Evolutionary conservation across 1,140 invertebrate genomes (phyloP).

Genomic region (Drosophila ananassae): DNA sequence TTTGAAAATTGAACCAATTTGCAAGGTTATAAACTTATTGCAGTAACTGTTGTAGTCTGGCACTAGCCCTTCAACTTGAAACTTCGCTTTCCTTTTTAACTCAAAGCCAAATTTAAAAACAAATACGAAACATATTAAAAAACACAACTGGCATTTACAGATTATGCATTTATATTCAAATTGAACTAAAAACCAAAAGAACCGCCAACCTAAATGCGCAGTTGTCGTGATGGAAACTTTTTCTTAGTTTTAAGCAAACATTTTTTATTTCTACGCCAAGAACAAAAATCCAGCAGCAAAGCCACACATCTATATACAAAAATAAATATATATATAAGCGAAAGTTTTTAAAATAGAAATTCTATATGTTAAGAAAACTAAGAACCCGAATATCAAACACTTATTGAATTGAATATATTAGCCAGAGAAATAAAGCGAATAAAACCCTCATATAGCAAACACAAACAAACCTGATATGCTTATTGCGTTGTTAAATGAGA

Average conservation of each 20-base stretch:
- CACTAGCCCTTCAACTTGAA: constrained; percentile 32
- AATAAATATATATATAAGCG: constrained; percentile 48
- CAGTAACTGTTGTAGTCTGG: constrained; percentile 33
- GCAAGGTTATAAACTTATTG: constrained; percentile 33
- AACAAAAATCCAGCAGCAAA: constrained; percentile 39
- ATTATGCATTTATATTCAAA: constrained; percentile 67
- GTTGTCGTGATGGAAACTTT: constrained; percentile 57
- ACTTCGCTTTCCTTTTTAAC: constrained; percentile 35
- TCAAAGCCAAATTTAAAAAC: constrained; percentile 36
- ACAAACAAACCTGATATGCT: constrained; percentile 18
- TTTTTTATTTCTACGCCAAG: constrained; percentile 53
- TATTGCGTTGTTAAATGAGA: constrained; percentile 20
- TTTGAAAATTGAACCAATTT: constrained; percentile 1
- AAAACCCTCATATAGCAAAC: constrained; percentile 48
- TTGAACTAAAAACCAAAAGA: constrained; percentile 21
- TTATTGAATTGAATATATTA: constrained; percentile 64
- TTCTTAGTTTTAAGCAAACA: constrained; percentile 62
- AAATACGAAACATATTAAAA: constrained; percentile 16
- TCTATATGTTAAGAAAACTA: constrained; percentile 62
- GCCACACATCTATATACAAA: constrained; percentile 31
- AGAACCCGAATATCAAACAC: constrained; percentile 52
- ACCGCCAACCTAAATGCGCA: constrained; percentile 39
- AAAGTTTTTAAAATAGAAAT: constrained; percentile 76
- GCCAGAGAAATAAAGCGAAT: constrained; percentile 60
- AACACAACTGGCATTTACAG: constrained; percentile 63